Conservation (phyloP, 2,888 invertebrate species). For the Acanthosoma haemorrhoidale region DNA sequence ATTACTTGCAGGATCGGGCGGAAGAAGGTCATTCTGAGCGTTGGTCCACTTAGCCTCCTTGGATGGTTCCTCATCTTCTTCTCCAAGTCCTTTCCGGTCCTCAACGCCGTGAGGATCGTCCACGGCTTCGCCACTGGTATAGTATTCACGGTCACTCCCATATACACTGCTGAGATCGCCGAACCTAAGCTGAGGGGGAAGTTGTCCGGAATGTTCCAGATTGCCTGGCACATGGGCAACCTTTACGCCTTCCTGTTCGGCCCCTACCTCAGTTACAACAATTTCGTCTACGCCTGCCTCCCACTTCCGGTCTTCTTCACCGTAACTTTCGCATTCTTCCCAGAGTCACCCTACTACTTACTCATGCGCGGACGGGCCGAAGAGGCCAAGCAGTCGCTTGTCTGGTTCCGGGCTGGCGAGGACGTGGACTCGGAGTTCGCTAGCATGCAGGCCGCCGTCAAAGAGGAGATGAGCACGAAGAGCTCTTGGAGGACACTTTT, state of each 20-base stretch:
- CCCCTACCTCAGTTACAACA: conserved; percentile 45
- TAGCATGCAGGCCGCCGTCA: conserved; percentile 4
- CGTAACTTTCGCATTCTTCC: conserved; percentile 25
- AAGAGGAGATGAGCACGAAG: conserved; percentile 20
- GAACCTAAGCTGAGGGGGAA: conserved; percentile 41
- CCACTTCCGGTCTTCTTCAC: conserved; percentile 30
- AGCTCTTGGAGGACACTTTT: conserved; percentile 34
- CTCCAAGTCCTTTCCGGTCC: conserved; percentile 48
- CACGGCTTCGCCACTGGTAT: conserved; percentile 41
- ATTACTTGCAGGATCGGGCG: conserved; percentile 32
- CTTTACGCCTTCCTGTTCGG: conserved; percentile 39
- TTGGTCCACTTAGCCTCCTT: conserved; percentile 37
- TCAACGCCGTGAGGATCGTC: conserved; percentile 41
- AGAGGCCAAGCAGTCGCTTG: conserved; percentile 25
- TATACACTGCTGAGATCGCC: conserved; percentile 42
- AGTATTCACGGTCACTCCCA: conserved; percentile 41
- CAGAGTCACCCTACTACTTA: conserved; percentile 35
- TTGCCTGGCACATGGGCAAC: conserved; percentile 40
- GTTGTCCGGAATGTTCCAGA: conserved; percentile 41
- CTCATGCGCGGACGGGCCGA: conserved; percentile 31
- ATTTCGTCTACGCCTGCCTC: conserved; percentile 45
- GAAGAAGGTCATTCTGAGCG: conserved; percentile 32
- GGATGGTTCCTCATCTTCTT: conserved; percentile 42
- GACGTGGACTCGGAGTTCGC: conserved; percentile 43
- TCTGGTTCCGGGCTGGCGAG: conserved; percentile 44